Conservation (phyloP, 2,113 vertebrate species). For the Apodemus sylvaticus region DNA sequence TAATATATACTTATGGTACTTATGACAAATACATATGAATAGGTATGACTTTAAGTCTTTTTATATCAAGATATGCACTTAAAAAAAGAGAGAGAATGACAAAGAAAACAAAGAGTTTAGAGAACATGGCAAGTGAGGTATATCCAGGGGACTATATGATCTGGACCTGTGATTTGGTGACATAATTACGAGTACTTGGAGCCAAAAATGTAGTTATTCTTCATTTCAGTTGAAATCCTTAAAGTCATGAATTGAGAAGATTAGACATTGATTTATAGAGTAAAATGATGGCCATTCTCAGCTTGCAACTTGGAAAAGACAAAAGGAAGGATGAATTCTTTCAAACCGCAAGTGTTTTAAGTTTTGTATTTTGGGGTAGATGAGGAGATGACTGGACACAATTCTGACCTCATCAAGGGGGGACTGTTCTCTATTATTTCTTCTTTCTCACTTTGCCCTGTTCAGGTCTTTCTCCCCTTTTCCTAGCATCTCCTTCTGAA, state of each 20-base stretch:
- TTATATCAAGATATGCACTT: not conserved
- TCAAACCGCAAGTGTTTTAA: not conserved
- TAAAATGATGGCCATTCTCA: not conserved
- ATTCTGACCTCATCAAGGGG: not conserved
- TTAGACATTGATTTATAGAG: not conserved
- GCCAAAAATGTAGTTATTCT: not conserved
- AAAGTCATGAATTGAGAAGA: constrained; percentile 18
- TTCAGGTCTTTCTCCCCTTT: not conserved
- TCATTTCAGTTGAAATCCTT: not conserved
- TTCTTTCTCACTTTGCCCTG: not conserved
- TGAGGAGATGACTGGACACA: not conserved
- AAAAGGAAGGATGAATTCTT: not conserved
- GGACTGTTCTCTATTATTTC: not conserved
- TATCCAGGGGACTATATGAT: not conserved
- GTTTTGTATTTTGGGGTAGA: not conserved
- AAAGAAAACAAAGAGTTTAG: not conserved
- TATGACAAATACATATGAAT: not conserved
- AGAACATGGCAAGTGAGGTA: not conserved
- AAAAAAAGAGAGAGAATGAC: constrained; percentile 16
- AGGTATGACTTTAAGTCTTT: not conserved
- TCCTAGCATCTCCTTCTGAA: not conserved
- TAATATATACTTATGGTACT: not conserved
- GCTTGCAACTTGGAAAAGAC: not conserved
- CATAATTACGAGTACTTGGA: not conserved
- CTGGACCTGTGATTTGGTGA: not conserved